Percentiles rank a stretch among this genome's conserved stretches.
Conservation (phyloP, 2,113 vertebrate genomes). For the Perognathus longimembris region DNA sequence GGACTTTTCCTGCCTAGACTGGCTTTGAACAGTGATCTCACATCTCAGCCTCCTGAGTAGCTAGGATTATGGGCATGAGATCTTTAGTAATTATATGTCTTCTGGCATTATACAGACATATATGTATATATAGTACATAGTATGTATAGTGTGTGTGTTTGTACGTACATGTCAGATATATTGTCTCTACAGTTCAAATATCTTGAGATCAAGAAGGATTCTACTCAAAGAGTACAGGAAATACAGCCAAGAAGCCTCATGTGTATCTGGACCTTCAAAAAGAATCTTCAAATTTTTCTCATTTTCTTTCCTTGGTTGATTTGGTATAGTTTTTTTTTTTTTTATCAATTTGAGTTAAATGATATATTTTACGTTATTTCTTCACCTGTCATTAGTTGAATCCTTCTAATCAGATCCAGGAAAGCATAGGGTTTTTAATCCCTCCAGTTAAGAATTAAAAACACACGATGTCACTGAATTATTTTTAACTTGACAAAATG, state of each 20-base stretch:
- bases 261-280: not conserved
- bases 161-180: not conserved
- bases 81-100: not conserved
- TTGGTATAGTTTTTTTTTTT: not conserved
- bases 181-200: not conserved
- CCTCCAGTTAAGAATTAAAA: conserved; percentile 20
- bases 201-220: not conserved
- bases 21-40: too few relatives aligned
- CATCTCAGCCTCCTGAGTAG: too few relatives aligned
- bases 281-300: not conserved
- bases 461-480: not conserved
- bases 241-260: not conserved
- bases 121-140: too few relatives aligned
- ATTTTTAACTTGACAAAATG: conserved; percentile 58
- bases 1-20: too few relatives aligned
- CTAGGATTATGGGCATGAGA: too few relatives aligned
- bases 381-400: conserved; percentile 5
- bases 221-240: not conserved
- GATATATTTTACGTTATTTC: not conserved
- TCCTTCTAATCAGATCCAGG: not conserved
- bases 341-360: not conserved
- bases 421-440: not conserved
- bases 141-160: not conserved
- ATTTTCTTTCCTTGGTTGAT: not conserved
- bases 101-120: too few relatives aligned